Percentiles rank a stretch among this genome's conserved stretches.
Evolutionary conservation across 2,113 vertebrate genomes (phyloP).

Genomic region (Percina caprodes): DNA sequence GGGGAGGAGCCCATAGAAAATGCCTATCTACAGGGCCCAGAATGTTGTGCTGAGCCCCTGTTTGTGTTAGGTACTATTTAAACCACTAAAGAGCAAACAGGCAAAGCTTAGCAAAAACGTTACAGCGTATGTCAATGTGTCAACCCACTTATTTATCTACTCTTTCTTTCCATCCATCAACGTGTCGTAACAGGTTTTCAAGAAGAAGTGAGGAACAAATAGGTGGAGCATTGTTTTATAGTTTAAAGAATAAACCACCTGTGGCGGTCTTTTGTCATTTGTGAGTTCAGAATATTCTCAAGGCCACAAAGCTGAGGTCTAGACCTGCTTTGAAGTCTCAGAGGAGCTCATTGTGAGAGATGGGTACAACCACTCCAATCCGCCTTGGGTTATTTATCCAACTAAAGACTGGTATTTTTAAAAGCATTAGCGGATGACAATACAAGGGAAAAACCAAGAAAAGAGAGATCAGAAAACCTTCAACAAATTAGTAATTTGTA

Average conservation of each 20-base stretch:
- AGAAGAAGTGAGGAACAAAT: constrained; percentile 65
- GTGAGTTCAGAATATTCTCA: constrained; percentile 57
- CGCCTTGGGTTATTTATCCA: constrained; percentile 78
- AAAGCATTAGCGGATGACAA: constrained; percentile 63
- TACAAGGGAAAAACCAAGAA: constrained; percentile 51
- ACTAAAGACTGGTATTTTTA: constrained; percentile 67
- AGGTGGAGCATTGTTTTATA: constrained; percentile 70
- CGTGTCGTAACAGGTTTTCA: constrained; percentile 67
- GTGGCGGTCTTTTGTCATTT: constrained; percentile 68
- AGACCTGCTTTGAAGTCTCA: constrained; percentile 80
- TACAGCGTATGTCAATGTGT: constrained; percentile 29
- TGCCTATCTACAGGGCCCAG: too few species aligned
- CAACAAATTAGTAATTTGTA: constrained; percentile 71
- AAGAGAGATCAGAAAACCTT: constrained; percentile 61
- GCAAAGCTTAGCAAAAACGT: constrained; percentile 4
- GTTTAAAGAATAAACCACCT: constrained; percentile 77
- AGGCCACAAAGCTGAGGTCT: constrained; percentile 62
- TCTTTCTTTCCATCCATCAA: constrained; percentile 57
- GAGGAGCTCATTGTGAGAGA: constrained; percentile 57
- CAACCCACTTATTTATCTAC: constrained; percentile 16
- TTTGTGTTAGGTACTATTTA: neutral
- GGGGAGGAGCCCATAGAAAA: too few species aligned
- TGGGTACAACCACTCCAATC: constrained; percentile 53
- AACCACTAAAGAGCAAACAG: constrained; percentile 7
- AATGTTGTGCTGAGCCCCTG: too few species aligned